These are phyloP conservation scores for Autographa pulchrina DNA, from an alignment of 2,888 invertebrate genomes.

Conservation along the genomic window DNA sequence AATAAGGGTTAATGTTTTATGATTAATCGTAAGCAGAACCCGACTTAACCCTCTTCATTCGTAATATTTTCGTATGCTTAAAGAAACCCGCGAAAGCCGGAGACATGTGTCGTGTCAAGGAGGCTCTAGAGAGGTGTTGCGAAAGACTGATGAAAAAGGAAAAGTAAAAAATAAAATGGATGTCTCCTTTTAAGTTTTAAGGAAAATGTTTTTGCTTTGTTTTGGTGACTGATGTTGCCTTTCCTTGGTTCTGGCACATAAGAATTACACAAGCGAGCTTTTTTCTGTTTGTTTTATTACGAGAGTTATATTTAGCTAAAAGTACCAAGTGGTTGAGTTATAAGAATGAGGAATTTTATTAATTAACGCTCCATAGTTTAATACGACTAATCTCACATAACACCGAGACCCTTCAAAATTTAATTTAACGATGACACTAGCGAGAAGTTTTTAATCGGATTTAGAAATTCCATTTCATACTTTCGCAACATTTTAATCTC, in stretches of 20 bases:
- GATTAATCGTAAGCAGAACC: constrained; percentile 67
- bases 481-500: constrained; percentile 46
- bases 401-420: neutral
- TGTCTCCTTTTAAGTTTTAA: constrained; percentile 14
- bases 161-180: constrained; percentile 24
- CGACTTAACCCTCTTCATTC: constrained; percentile 58
- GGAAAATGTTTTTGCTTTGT: constrained; percentile 11
- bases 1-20: constrained; percentile 65
- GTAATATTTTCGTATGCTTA: constrained; percentile 62
- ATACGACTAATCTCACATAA: neutral
- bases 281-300: neutral
- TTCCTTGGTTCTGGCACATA: neutral
- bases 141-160: constrained; percentile 46
- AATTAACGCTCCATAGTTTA: too few species aligned
- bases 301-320: too few species aligned
- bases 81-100: constrained; percentile 51
- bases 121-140: constrained; percentile 43
- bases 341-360: too few species aligned
- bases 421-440: neutral
- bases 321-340: too few species aligned
- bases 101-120: constrained; percentile 52
- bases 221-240: neutral
- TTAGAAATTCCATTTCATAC: constrained; percentile 29
- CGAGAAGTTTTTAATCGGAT: neutral
- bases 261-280: neutral